Conservation (phyloP, 2,888 invertebrate genomes). For the Aromia moschata region DNA sequence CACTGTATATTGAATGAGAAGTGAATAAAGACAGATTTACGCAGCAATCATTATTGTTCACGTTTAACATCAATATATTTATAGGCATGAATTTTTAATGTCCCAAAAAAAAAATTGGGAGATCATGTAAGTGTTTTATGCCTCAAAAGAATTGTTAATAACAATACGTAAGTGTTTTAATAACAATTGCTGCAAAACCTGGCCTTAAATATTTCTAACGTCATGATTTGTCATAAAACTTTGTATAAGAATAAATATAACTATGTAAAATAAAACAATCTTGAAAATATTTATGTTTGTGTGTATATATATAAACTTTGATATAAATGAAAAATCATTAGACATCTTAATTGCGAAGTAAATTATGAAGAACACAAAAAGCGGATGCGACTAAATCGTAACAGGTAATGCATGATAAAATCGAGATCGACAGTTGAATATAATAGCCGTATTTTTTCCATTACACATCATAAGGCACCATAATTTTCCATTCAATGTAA, state of each 20-base stretch:
- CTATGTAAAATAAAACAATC: not conserved
- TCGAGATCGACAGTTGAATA: not conserved
- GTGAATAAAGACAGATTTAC: too few species aligned
- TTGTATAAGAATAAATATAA: not conserved
- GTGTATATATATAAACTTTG: not conserved
- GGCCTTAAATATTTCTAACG: not conserved
- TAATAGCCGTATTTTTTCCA: not conserved
- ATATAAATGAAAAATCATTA: not conserved
- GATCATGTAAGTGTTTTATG: too few species aligned
- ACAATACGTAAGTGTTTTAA: too few species aligned
- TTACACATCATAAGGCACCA: conserved; percentile 4
- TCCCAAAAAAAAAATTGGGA: too few species aligned
- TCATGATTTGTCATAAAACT: not conserved
- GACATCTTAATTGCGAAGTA: not conserved
- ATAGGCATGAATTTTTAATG: too few species aligned
- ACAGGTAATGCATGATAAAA: not conserved
- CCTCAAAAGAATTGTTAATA: too few species aligned
- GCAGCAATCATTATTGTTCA: too few species aligned
- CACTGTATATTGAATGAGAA: too few species aligned
- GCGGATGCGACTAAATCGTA: not conserved
- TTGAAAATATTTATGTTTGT: not conserved
- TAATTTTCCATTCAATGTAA: not conserved
- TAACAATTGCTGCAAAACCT: too few species aligned
- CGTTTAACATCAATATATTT: too few species aligned
- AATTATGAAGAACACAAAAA: not conserved